Evolutionary conservation across 2,113 vertebrate genomes (phyloP).

Genomic region (Athene noctua): DNA sequence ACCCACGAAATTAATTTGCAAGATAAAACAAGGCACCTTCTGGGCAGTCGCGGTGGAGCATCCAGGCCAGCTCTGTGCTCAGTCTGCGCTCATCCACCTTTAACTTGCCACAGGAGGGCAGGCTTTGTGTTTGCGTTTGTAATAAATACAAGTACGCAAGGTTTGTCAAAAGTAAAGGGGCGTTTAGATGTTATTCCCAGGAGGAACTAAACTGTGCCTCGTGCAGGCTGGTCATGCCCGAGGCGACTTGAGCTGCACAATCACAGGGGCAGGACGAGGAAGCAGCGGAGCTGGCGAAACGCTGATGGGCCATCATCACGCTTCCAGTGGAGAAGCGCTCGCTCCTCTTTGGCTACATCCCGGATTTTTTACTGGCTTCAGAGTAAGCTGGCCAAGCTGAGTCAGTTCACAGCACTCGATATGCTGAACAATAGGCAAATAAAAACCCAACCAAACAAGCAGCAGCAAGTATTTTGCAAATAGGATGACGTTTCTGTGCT

Average conservation of each 20-base stretch:
- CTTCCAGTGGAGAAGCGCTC: accelerated
- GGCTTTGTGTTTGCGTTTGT: neutral
- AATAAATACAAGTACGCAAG: neutral
- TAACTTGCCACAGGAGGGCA: neutral
- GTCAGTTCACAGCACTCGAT: neutral
- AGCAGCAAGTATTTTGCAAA: neutral
- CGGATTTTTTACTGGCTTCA: neutral
- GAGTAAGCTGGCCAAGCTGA: neutral
- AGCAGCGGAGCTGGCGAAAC: neutral
- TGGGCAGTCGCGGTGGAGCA: neutral
- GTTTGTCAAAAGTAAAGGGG: neutral
- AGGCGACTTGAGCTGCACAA: accelerated
- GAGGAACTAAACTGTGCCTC: neutral
- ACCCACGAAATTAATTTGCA: neutral
- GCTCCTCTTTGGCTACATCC: neutral
- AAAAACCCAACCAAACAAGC: neutral
- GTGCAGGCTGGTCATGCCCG: neutral
- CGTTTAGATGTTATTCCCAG: neutral
- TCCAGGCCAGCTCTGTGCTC: neutral
- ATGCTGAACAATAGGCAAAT: neutral
- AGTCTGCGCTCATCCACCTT: too few species aligned
- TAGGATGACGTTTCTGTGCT: accelerated
- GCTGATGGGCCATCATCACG: neutral
- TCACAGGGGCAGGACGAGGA: accelerated
- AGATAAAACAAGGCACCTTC: neutral